Base-by-base conservation (phyloP, 2,797 vertebrate species). In the Loris lydekkerianus region DNA sequence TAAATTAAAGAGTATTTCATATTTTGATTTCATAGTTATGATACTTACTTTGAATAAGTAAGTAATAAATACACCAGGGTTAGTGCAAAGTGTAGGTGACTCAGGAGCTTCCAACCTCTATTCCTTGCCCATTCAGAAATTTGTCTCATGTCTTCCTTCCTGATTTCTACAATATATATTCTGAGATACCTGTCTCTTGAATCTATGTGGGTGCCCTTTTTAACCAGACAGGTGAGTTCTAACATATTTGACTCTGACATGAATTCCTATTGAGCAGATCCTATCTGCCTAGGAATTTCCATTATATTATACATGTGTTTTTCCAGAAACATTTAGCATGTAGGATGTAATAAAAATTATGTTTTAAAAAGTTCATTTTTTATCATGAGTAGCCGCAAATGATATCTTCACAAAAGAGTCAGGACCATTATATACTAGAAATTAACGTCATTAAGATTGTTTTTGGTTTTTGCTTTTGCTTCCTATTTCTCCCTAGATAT, bases 301-400 rank as follows among this genome's bases (percentile, higher is more conserved):
- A 75, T 78, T 95, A 67, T 84, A 95, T 85, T 80, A 67, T 72
- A 78, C 89, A 89, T 83, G 40, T 88, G 11, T 72, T 76, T 95
- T 84, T 91, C 82, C 31, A 85, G 94, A 89, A 86, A 86, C 49
- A 56, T 53, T 93, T 82, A 89, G 65, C 65, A 73, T 72, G 94
- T 89, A 84, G 34, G 73, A 43, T 84, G 7, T 87, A 94, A 91
- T 63, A 94, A 84, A 92, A 96, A 94, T n/a, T n/a, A 83, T 43
- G 29, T 43, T 91, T 89, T 78, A 37, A 80, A 93, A 92, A 70
- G 76, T 92, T 89, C 61, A 21, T 5, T 63, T 93, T 23, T 34
- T 86, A 53, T 31, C 27, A 53, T 23, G 9, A 73, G n/a, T 88
- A 81, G 31, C 60, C n/a, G 86, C 17, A 90, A 31, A 84, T 82